Conservation (phyloP, 2,888 invertebrate genomes). For the Andrena haemorrhoa region DNA sequence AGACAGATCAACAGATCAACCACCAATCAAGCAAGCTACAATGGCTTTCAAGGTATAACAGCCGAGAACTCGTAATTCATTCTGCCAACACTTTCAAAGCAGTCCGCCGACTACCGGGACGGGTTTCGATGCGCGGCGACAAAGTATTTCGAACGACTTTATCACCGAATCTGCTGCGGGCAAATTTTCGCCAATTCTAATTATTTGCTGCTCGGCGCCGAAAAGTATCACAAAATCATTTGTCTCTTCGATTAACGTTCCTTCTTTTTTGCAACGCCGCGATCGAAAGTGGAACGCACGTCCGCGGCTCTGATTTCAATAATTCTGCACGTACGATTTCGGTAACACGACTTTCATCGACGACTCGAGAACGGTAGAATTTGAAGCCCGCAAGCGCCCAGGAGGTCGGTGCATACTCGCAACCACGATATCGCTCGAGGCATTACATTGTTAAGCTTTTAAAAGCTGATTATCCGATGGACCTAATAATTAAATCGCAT, state of each 20-base stretch:
- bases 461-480: no score
- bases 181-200: background rate
- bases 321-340: constrained; percentile 33
- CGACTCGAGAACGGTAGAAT: background rate
- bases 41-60: constrained; percentile 81
- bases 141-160: background rate
- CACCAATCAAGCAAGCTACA: constrained; percentile 73
- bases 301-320: constrained; percentile 19
- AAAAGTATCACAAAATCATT: background rate
- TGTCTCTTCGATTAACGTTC: background rate
- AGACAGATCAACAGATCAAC: constrained; percentile 71
- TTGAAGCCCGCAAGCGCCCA: no score
- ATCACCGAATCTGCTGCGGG: background rate
- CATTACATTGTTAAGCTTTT: no score
- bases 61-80: constrained; percentile 14
- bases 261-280: background rate
- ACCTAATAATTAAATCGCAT: no score
- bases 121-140: background rate
- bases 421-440: no score
- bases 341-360: constrained; percentile 47
- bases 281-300: constrained; percentile 42
- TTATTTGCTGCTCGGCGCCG: background rate
- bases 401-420: no score
- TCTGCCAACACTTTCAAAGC: background rate
- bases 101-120: background rate